These are phyloP conservation scores for Strigamia maritima DNA, from an alignment of 2,888 invertebrate genomes.

Conservation along the genomic window DNA sequence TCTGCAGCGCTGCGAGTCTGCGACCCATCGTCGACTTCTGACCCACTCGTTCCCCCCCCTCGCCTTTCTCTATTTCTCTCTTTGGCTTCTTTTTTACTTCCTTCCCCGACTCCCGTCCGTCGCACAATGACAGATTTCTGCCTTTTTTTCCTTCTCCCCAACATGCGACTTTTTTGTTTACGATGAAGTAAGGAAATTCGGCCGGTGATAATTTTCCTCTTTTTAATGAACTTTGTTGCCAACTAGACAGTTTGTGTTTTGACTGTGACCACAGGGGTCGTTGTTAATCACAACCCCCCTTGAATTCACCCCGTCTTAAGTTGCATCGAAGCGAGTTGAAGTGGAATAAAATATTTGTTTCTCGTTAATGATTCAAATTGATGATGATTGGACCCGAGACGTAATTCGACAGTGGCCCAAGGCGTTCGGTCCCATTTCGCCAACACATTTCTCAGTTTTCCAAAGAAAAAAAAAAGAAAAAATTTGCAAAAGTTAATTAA, in stretches of 20 bases:
- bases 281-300: not conserved
- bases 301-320: not conserved
- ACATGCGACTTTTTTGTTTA: not conserved
- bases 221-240: not conserved
- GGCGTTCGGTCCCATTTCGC: not conserved
- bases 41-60: not conserved
- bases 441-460: not conserved
- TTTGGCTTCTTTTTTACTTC: not conserved
- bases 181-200: not conserved
- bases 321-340: not conserved
- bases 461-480: not conserved
- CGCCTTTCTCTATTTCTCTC: not conserved
- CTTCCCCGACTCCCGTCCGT: too few species aligned
- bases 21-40: slow-evolving; percentile 24
- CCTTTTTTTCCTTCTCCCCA: not conserved
- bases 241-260: not conserved
- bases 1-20: slow-evolving; percentile 13
- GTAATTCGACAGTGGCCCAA: not conserved
- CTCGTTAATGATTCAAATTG: slow-evolving; percentile 26
- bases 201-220: not conserved
- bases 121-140: not conserved
- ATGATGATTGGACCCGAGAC: slow-evolving; percentile 21
- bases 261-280: slow-evolving; percentile 2
- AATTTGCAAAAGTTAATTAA: not conserved
- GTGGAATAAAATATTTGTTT: slow-evolving; percentile 19